phyloP scores from a whole-genome alignment of 1,140 invertebrate species.

The Formica selysi region DNA sequence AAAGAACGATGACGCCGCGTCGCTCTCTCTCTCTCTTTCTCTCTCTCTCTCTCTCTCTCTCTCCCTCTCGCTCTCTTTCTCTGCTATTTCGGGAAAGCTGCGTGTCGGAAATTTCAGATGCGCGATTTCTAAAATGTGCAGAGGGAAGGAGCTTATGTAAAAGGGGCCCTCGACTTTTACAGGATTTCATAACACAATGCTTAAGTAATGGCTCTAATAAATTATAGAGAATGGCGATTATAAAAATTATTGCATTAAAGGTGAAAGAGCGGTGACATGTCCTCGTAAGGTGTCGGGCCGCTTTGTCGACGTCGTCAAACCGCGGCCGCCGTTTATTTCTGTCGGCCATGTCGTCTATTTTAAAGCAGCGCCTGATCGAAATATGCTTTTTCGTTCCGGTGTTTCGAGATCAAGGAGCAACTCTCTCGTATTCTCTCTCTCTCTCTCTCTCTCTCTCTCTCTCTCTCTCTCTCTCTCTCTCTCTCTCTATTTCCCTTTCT shows the following conservation, averaged over 20 bases:
- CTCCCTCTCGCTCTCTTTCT: slow-evolving; percentile 67
- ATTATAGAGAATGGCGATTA: not conserved
- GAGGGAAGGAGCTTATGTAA: slow-evolving; percentile 23
- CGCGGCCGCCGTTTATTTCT: slow-evolving; percentile 66
- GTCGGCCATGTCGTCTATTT: slow-evolving; percentile 66
- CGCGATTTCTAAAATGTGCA: slow-evolving; percentile 58
- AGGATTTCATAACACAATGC: slow-evolving; percentile 22
- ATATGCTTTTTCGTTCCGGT: slow-evolving; percentile 74
- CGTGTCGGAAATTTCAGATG: slow-evolving; percentile 26
- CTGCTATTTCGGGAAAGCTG: slow-evolving; percentile 50
- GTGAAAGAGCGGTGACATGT: not conserved
- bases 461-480: not conserved
- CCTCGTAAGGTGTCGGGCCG: slow-evolving; percentile 44
- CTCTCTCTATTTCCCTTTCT: slow-evolving; percentile 17
- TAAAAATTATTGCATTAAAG: not conserved
- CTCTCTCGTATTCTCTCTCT: not conserved
- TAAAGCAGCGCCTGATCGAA: slow-evolving; percentile 60
- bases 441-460: not conserved
- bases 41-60: too few relatives aligned
- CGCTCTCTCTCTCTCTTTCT: slow-evolving; percentile 38
- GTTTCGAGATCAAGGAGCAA: slow-evolving; percentile 4
- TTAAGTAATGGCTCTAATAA: slow-evolving; percentile 19
- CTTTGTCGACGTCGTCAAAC: slow-evolving; percentile 57
- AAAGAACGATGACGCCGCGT: slow-evolving; percentile 31
- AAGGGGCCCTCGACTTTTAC: too few relatives aligned